These are phyloP conservation scores for Telmatochromis brachygnathus DNA, from an alignment of 2,113 vertebrate species.

Conservation along the genomic window DNA sequence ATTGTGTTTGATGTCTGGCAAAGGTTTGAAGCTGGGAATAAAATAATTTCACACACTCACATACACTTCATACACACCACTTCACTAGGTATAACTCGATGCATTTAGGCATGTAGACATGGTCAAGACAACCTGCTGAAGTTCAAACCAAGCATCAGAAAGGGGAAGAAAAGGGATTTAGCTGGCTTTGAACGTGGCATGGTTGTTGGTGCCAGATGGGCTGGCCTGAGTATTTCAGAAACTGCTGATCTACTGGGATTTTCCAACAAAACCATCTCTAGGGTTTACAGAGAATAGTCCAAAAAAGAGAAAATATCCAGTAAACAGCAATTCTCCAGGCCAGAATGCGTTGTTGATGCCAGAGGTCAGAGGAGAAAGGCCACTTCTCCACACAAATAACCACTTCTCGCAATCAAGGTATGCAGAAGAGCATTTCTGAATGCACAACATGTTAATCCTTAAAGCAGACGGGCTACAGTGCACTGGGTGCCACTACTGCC, in stretches of 20 bases:
- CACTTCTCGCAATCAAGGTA: neutral
- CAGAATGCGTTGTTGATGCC: neutral
- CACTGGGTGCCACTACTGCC: neutral
- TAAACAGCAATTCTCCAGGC: neutral
- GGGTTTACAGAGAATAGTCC: neutral
- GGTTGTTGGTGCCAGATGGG: neutral
- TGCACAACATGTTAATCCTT: neutral
- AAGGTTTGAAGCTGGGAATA: neutral
- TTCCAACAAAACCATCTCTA: neutral
- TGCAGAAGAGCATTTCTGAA: neutral
- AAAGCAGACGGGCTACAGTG: neutral
- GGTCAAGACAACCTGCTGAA: neutral
- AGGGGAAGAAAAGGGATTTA: neutral
- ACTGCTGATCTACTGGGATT: neutral
- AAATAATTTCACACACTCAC: neutral
- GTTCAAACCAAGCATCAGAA: neutral
- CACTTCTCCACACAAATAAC: neutral
- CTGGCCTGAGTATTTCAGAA: neutral
- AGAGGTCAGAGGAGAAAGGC: neutral
- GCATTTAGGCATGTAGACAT: neutral
- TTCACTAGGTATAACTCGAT: neutral
- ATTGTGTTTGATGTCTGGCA: conserved; percentile 42
- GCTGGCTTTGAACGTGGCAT: neutral
- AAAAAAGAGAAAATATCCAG: neutral
- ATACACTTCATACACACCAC: neutral